phyloP scores from a whole-genome alignment of 2,797 vertebrate species.

The Phataginus tricuspis region DNA sequence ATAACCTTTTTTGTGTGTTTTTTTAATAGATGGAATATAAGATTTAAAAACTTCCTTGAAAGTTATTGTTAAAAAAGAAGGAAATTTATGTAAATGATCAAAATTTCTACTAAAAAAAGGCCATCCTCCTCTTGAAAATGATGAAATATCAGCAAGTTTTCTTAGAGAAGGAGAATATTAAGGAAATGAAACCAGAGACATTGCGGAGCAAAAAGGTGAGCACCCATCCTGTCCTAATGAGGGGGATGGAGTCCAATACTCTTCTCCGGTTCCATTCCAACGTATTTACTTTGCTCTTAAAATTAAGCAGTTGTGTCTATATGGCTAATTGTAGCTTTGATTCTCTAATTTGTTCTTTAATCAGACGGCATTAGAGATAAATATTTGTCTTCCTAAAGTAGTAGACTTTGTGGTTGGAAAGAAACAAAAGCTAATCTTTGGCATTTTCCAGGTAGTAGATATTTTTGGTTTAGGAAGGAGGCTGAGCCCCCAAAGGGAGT shows the following conservation, averaged over 20 bases:
- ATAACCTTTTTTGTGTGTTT: not conserved
- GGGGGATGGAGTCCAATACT: constrained; percentile 77
- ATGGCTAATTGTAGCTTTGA: constrained; percentile 82
- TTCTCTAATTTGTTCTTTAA: constrained; percentile 82
- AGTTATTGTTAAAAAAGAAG: not conserved
- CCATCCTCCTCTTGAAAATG: not conserved
- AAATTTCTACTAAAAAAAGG: not conserved
- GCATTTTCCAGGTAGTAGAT: constrained; percentile 41
- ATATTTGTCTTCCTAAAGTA: constrained; percentile 82
- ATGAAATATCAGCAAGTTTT: constrained; percentile 12
- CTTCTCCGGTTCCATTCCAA: constrained; percentile 74
- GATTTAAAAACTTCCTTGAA: not conserved
- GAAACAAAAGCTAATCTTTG: constrained; percentile 75
- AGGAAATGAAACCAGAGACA: constrained; percentile 65
- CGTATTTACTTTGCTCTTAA: constrained; percentile 83
- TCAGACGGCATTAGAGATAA: constrained; percentile 81
- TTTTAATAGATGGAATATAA: not conserved
- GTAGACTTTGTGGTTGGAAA: constrained; percentile 56
- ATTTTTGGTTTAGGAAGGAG: constrained; percentile 17
- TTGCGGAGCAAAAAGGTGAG: constrained; percentile 36
- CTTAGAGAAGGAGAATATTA: constrained; percentile 44
- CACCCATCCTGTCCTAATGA: constrained; percentile 74
- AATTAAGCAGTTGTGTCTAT: constrained; percentile 85
- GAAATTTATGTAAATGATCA: not conserved
- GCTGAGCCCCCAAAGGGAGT: not conserved